Evolutionary conservation across 2,888 invertebrate species (phyloP), one percentile per base, ranked within the genome.

Genomic region (Phrixothrix hirtus): DNA sequence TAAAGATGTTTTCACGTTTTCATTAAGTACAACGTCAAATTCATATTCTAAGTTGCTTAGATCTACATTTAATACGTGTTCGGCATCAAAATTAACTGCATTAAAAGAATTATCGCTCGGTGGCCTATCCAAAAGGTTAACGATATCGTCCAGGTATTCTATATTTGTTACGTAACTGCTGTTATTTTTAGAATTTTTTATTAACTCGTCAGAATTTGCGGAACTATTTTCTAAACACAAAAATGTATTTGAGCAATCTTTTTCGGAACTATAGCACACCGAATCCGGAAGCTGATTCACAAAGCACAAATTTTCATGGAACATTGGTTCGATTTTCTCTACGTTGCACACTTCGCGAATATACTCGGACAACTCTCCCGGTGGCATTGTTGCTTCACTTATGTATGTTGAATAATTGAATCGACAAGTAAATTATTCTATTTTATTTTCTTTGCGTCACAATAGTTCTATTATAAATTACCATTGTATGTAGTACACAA

Each of bases 91-190:
- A 11, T 14, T 21, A 14, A 25, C 29, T 32, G 39, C 36, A 39
- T 34, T 49, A 31, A 55, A 47, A 38, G 48, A 56, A 17, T 42
- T 50, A 29, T 59, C 53, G 32, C 37, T 49, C 25, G 54, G 46
- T 7, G 58, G 53, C 16, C 39, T 42, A 13, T 61, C 57, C 4
- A 62, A 35, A 11, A 62, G 36, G 16, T 37, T 41, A 10, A 45
- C 42, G 6, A 58, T 37, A 26, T 51, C 46, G 25, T 59, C 55
- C 11, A 59, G 30, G 16, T 52, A 45, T 13, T 52, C 53, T 2
- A 57, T 21, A 34, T 52, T 49, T 17, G 35, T 32, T 35, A 31
- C 11, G 26, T 27, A 16, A 27, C 15, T 15, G 4, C 11, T 11
- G 10, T n/a, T 29, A 17, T 7, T 11, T 29, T 29, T 16, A 5